Evolutionary conservation across 2,797 vertebrate genomes (phyloP).

Genomic region (Huso huso): DNA sequence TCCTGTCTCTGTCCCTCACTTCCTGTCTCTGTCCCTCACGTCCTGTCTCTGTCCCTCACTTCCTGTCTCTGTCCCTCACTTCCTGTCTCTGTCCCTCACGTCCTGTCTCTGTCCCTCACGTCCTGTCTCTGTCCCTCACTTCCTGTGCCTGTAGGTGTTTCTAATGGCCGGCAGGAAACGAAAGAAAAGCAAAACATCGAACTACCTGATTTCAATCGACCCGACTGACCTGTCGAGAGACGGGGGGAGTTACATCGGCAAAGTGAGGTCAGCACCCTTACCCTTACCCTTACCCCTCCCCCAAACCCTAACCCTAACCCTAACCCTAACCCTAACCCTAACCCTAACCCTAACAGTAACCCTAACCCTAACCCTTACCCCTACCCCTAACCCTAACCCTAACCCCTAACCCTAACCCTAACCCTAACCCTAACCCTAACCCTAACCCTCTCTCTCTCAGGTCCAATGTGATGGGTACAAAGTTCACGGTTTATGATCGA

Average conservation of each 20-base stretch:
- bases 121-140: neutral
- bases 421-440: too few species aligned
- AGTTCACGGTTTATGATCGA: conserved; percentile 75
- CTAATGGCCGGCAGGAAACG: conserved; percentile 81
- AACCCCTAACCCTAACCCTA: neutral
- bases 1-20: too few species aligned
- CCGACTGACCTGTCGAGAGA: conserved; percentile 72
- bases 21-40: neutral
- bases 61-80: neutral
- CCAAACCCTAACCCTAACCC: too few species aligned
- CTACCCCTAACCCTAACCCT: too few species aligned
- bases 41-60: neutral
- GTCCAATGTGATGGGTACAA: conserved; percentile 80
- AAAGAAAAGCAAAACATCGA: conserved; percentile 80
- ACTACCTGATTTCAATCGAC: conserved; percentile 81
- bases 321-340: too few species aligned
- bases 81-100: too few species aligned
- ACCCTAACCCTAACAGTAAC: too few species aligned
- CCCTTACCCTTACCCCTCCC: too few species aligned
- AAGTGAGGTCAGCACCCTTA: conserved; percentile 61
- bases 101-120: neutral
- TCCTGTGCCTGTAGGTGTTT: conserved; percentile 57
- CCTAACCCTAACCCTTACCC: too few species aligned
- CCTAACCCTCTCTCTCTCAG: conserved; percentile 35
- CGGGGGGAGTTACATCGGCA: conserved; percentile 73